Conservation (phyloP, 2,113 vertebrate genomes). For the Tachuris rubrigastra region DNA sequence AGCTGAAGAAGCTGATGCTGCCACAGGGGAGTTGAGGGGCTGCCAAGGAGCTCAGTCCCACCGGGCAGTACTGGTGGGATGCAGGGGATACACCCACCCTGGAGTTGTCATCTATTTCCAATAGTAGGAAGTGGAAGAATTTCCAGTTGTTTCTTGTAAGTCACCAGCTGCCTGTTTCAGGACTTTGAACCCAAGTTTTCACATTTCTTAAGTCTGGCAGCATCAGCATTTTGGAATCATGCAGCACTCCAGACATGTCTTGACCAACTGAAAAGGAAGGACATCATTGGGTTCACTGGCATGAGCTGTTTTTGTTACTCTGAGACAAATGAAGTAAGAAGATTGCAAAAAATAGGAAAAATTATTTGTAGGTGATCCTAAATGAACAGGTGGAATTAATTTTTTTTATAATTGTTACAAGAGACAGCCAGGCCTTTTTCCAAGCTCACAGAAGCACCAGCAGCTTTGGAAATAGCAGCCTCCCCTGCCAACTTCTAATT, state of each 20-base stretch:
- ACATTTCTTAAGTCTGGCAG: neutral
- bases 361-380: neutral
- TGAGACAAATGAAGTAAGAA: neutral
- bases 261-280: neutral
- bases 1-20: neutral
- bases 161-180: neutral
- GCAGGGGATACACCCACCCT: neutral
- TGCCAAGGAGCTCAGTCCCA: neutral
- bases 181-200: neutral
- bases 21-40: neutral
- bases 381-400: neutral
- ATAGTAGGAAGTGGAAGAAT: neutral
- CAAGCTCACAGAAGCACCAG: neutral
- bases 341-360: neutral
- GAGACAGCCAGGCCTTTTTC: neutral
- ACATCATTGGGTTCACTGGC: neutral
- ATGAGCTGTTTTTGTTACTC: neutral
- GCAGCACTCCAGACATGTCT: neutral
- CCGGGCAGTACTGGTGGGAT: fast-evolving
- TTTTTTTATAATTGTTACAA: neutral
- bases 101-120: neutral
- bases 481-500: neutral
- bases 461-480: neutral
- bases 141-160: neutral
- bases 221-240: neutral